Base-by-base conservation (phyloP, 1,140 invertebrate species). In the Drosophila lowei region DNA sequence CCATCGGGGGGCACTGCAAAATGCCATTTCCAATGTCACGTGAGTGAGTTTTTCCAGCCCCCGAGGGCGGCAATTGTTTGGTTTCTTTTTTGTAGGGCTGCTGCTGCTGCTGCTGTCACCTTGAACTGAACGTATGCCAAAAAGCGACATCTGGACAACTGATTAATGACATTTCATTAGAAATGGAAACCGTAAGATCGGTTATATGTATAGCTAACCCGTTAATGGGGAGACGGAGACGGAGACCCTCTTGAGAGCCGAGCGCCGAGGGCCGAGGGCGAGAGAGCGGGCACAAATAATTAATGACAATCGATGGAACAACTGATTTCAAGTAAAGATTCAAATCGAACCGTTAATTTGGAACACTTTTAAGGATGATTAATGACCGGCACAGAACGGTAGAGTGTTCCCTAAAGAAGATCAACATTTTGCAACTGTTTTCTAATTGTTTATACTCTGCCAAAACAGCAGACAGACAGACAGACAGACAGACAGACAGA, bases 51-150 rank as follows among this genome's bases (percentile, higher is more conserved):
- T 38, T 18, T 52, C 28, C 23, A 42, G 41, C 47, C 25, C 66
- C 63, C 56, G 62, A 38, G 66, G 72, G 48, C 62, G 81, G 63
- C 83, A 77, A 77, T 81, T 86, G 73, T 85, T 81, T 72, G 72
- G 34, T 38, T 38, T 38, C 1, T 38, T 38, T 46, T 67, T 72
- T 59, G 34, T 13, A 38, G 66, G 41, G 47, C 66, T 52, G 16
- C 59, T 56, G 21, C 21, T 23, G 30, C 30, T 34, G 30, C 30
- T 49, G 65, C 65, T 62, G 64, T 72, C 75, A 67, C 81, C 83
- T 86, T 86, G 83, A 88, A 81, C 74, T 86, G 83, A 88, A 81
- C 74, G 74, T 88, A 88, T 78, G 81, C 81, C 83, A 88, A 86
- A 85, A 76, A 84, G 73, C 61, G 63, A 66, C 52, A 58, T 18